Evolutionary conservation across 2,113 vertebrate species (phyloP).

Genomic region (Cavia porcellus): DNA sequence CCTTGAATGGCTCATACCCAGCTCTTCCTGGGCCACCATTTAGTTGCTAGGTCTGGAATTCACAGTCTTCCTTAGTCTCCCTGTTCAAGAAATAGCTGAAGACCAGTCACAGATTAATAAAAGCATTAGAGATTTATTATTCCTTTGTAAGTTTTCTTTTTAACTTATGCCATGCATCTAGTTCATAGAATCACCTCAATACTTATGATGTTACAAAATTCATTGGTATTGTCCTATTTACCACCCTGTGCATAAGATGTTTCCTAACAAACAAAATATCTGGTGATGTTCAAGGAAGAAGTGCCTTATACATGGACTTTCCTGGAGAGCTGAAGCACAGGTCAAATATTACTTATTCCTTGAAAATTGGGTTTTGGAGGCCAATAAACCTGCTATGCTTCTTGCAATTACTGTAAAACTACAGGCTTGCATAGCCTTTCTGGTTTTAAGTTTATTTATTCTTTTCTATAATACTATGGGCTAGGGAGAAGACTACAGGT

Average conservation of each 20-base stretch:
- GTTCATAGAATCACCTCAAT: not conserved
- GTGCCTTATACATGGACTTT: not conserved
- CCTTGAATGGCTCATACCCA: not conserved
- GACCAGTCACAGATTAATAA: fast-evolving
- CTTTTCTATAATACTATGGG: not conserved
- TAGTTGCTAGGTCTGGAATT: not conserved
- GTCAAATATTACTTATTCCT: not conserved
- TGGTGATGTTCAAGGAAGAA: not conserved
- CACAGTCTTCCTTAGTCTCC: not conserved
- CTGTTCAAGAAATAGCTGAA: not conserved
- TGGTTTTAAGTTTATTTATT: not conserved
- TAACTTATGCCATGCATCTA: not conserved
- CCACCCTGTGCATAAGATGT: not conserved
- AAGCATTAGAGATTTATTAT: no score
- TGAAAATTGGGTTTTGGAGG: not conserved
- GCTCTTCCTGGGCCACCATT: not conserved
- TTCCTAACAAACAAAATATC: not conserved
- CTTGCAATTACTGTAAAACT: not conserved
- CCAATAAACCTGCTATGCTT: not conserved
- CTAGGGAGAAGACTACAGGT: fast-evolving
- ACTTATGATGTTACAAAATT: not conserved
- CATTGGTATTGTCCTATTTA: not conserved
- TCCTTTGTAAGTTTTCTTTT: not conserved
- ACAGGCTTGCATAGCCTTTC: not conserved
- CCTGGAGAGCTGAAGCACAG: not conserved